Base-by-base conservation (phyloP, 64 coral and sea anemone species). In the Anthopleura sola region DNA sequence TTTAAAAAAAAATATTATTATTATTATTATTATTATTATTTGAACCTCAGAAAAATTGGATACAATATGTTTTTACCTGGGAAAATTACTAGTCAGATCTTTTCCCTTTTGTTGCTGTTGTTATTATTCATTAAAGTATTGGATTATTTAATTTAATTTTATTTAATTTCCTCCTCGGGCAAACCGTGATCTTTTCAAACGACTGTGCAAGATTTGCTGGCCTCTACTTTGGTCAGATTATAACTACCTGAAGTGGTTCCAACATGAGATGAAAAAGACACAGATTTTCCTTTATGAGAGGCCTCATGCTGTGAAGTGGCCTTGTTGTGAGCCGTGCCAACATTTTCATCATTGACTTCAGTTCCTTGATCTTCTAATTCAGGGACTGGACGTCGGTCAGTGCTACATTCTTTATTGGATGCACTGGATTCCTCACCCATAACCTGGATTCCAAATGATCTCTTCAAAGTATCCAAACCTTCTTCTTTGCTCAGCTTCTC, bases 371-470 rank as follows among this genome's bases (percentile, higher is more conserved):
- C 50, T 53, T 53, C n/a, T n/a, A n/a, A n/a, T n/a, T n/a, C 50
- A 53, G 50, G 13, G 6, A 53, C 66, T 71, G 66, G 31, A 17
- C 11, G 12, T 32, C n/a, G n/a, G n/a, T 71, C 66, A 34, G 3
- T 71, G 66, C 13, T 13, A 32, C 1, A 7, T 31, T 28, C 29
- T 71, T 33, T 34, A 71, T 3, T 34, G 13, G 66, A 37, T 20
- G 37, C 78, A 46, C 49, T 53, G 11, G 78, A 36, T 36, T 48
- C 49, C 33, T 44, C 31, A 16, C 26, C 37, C 19, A 0, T 81
- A 36, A 81, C 7, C 60, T 86, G 38, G 29, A 80, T 36, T 76
- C 82, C 86, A 86, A 92, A 85, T 23, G 76, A 15, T n/a, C 56
- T 36, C 68, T 82, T 85, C 68, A 84, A 89, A 16, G 71, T 14